Percentiles rank a stretch among this genome's conserved stretches.
Evolutionary conservation across 2,113 vertebrate genomes (phyloP).

Genomic region (Mesocricetus auratus): DNA sequence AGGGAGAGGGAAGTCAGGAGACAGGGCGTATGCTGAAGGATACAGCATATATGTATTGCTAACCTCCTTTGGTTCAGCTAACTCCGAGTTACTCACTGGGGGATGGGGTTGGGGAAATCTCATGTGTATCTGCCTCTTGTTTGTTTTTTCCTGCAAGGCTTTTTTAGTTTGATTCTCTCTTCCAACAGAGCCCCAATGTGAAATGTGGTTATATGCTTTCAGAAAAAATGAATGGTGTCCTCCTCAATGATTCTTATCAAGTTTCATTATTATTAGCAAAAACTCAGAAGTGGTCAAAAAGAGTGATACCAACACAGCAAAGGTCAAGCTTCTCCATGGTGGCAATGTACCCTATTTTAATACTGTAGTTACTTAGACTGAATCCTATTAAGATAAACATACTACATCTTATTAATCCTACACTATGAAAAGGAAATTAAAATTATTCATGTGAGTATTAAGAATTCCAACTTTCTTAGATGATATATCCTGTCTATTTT

Average conservation of each 20-base stretch:
- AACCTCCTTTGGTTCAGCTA: background rate
- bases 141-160: background rate
- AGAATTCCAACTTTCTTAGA: conserved; percentile 24
- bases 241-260: conserved; percentile 42
- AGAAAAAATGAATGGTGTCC: conserved; percentile 25
- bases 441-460: conserved; percentile 7
- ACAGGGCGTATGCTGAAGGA: background rate
- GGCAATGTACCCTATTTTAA: background rate
- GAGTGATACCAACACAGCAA: background rate
- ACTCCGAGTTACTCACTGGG: background rate
- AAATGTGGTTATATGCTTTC: conserved; percentile 34
- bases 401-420: background rate
- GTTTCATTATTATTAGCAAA: conserved; percentile 42
- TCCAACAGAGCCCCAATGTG: background rate
- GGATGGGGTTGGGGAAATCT: background rate
- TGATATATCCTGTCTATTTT: conserved; percentile 7
- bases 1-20: background rate
- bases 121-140: background rate
- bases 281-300: background rate
- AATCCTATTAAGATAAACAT: background rate
- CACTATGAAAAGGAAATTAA: background rate
- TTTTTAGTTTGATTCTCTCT: background rate
- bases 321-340: background rate
- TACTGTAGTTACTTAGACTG: conserved; percentile 10
- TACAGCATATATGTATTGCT: background rate